These are phyloP conservation scores for Karalla daura DNA, from an alignment of 2,797 vertebrate species.

Conservation along the genomic window DNA sequence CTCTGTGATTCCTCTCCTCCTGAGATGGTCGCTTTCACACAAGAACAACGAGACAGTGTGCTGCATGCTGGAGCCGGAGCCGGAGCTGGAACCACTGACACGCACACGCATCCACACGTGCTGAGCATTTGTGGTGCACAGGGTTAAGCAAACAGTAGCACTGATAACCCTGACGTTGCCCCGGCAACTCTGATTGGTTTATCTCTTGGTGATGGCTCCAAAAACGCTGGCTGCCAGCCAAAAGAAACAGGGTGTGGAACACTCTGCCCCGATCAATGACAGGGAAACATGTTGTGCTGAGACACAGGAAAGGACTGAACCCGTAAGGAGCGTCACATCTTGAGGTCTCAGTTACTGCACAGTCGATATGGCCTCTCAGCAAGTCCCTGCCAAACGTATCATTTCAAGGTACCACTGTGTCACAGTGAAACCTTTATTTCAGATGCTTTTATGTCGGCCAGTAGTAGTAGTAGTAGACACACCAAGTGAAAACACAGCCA, in stretches of 20 bases:
- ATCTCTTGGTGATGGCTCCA: slow-evolving; percentile 61
- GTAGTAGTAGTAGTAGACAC: too few species aligned
- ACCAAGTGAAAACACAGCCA: neutral
- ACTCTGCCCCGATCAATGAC: slow-evolving; percentile 49
- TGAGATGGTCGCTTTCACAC: slow-evolving; percentile 36
- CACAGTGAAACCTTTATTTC: neutral
- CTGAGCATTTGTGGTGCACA: slow-evolving; percentile 49
- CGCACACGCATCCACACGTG: slow-evolving; percentile 28
- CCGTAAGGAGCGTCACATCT: slow-evolving; percentile 15
- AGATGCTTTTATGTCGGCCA: too few species aligned
- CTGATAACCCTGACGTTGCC: slow-evolving; percentile 65
- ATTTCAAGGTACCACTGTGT: neutral
- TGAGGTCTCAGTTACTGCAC: slow-evolving; percentile 14
- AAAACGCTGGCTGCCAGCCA: slow-evolving; percentile 66
- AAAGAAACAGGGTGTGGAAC: slow-evolving; percentile 68
- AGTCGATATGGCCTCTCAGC: slow-evolving; percentile 16
- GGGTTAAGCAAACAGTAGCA: slow-evolving; percentile 68
- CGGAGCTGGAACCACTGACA: slow-evolving; percentile 2
- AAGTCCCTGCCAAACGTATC: neutral
- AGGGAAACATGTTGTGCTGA: slow-evolving; percentile 64
- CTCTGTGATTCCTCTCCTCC: slow-evolving; percentile 17
- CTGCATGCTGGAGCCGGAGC: slow-evolving; percentile 17
- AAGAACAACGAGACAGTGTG: slow-evolving; percentile 34
- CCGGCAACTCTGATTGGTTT: slow-evolving; percentile 60
- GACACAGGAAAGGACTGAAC: slow-evolving; percentile 39